These are phyloP conservation scores for Drosophila pachea DNA, from an alignment of 1,140 invertebrate species.

Conservation along the genomic window DNA sequence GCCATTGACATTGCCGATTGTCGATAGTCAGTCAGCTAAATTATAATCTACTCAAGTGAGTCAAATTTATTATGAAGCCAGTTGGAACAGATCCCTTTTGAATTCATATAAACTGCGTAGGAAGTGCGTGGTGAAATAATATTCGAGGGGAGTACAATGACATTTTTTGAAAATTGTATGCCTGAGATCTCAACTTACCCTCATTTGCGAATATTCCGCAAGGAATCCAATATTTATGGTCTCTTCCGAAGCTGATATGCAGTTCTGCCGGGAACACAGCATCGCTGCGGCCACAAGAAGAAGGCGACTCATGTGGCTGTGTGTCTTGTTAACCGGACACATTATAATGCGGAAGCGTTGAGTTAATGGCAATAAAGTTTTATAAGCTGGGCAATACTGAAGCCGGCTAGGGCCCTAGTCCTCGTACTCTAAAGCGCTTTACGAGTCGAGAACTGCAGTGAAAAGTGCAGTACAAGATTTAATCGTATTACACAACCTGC, in stretches of 20 bases:
- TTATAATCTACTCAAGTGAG: background rate
- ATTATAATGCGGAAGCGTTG: constrained; percentile 26
- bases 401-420: constrained; percentile 3
- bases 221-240: constrained; percentile 77
- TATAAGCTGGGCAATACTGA: constrained; percentile 42
- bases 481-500: background rate
- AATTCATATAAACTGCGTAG: no score
- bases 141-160: background rate
- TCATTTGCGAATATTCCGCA: constrained; percentile 71
- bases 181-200: constrained; percentile 47
- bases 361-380: constrained; percentile 62
- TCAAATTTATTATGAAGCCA: background rate
- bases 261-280: constrained; percentile 24
- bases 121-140: background rate
- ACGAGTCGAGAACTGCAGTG: constrained; percentile 19
- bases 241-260: constrained; percentile 30
- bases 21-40: no score
- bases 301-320: constrained; percentile 30
- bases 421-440: constrained; percentile 2
- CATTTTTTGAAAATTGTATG: background rate
- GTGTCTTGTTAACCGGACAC: constrained; percentile 32
- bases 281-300: constrained; percentile 10
- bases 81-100: no score
- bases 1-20: background rate
- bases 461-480: background rate